phyloP scores from a whole-genome alignment of 2,888 invertebrate genomes.

The Hydrotaea cyrtoneurina region DNA sequence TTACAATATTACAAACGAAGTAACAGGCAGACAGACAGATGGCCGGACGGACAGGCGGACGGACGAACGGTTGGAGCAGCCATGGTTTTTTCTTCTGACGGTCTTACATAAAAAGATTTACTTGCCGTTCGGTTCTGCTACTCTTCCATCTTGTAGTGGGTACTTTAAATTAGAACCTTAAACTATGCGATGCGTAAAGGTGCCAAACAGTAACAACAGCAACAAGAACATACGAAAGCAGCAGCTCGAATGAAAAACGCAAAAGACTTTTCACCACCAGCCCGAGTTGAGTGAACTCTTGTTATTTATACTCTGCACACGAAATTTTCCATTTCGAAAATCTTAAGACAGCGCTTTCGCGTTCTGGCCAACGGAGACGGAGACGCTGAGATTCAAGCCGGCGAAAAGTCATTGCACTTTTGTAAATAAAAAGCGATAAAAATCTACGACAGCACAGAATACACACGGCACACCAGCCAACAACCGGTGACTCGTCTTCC shows the following conservation, averaged over 20 bases:
- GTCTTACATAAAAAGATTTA: too few species aligned
- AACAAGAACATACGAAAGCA: not conserved
- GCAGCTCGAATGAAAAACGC: not conserved
- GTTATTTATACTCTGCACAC: constrained; percentile 34
- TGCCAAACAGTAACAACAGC: constrained; percentile 70
- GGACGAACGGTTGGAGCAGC: not conserved
- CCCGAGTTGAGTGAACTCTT: constrained; percentile 19
- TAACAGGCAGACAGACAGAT: not conserved
- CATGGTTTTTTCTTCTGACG: not conserved
- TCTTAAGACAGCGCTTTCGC: not conserved
- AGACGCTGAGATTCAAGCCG: not conserved
- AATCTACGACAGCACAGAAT: constrained; percentile 7
- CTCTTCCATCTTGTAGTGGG: constrained; percentile 1
- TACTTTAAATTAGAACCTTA: constrained; percentile 67
- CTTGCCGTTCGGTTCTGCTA: not conserved
- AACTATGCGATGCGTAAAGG: constrained; percentile 77
- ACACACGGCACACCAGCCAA: not conserved
- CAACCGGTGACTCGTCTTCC: not conserved
- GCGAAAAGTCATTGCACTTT: constrained; percentile 37
- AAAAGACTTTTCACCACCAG: constrained; percentile 19
- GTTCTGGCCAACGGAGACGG: not conserved
- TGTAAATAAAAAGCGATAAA: constrained; percentile 8
- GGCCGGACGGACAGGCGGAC: not conserved
- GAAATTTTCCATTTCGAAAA: constrained; percentile 38
- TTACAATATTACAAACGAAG: constrained; percentile 3